Evolutionary conservation across 1,140 invertebrate species (phyloP).

Genomic region (Philotrypesis tridentata): DNA sequence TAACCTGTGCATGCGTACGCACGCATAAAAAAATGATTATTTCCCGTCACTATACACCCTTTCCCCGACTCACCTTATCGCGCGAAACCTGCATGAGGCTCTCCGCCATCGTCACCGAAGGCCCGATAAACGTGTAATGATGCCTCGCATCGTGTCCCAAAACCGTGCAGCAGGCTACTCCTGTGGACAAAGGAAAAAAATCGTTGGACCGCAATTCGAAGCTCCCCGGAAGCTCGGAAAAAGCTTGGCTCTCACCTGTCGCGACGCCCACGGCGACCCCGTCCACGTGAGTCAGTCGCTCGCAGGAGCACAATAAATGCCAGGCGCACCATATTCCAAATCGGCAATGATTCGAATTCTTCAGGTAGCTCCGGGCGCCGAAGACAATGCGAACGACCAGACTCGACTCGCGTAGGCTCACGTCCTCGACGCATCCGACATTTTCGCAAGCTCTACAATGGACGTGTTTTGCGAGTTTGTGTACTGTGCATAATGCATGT

Average conservation of each 20-base stretch:
- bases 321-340: slow-evolving; percentile 29
- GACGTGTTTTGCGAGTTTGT: neutral
- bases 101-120: slow-evolving; percentile 76
- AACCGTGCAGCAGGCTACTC: slow-evolving; percentile 79
- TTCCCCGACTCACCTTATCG: slow-evolving; percentile 50
- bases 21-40: neutral
- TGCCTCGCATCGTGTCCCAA: slow-evolving; percentile 79
- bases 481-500: too few species aligned
- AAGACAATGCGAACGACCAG: slow-evolving; percentile 79
- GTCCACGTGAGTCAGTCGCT: slow-evolving; percentile 68
- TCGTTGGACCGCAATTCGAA: neutral
- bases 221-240: neutral
- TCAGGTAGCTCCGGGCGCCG: slow-evolving; percentile 67
- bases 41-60: neutral
- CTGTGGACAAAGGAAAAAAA: slow-evolving; percentile 41
- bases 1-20: slow-evolving; percentile 65
- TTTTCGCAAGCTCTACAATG: slow-evolving; percentile 49
- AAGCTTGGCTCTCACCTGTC: slow-evolving; percentile 71
- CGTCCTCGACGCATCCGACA: slow-evolving; percentile 76
- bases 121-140: slow-evolving; percentile 81
- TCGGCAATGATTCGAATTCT: slow-evolving; percentile 33
- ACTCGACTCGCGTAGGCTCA: slow-evolving; percentile 78
- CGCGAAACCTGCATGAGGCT: slow-evolving; percentile 46
- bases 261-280: slow-evolving; percentile 78
- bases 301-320: slow-evolving; percentile 69